Base-by-base conservation (phyloP, 2,888 invertebrate genomes). In the Drepanosiphum platanoidis region DNA sequence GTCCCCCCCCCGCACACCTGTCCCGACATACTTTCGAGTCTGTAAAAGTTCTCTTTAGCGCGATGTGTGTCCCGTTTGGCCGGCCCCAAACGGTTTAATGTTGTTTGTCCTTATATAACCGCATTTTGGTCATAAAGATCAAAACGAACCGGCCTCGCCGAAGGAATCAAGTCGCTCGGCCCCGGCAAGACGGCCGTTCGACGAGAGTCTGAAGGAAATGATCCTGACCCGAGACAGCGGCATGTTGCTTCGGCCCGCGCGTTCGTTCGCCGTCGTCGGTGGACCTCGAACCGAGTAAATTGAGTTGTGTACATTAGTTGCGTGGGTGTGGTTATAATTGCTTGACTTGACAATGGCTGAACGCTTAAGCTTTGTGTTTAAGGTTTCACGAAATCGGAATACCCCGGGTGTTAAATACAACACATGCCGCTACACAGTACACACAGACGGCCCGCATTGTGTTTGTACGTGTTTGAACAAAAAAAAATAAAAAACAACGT, bases 141-240 rank as follows among this genome's bases (percentile, higher is more conserved):
- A 34, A 30, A 71, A 58, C 30, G 58, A 32, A 58, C 22, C 1
- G 68, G 34, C 11, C 3, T 27, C 30, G 22, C 27, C 32, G 52
- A n/a, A 22, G 2, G n/a, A 34, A 4, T 80, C 64, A 52, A 52
- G 68, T 22, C 34, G 15, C n/a, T 39, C 7, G 72, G 30, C n/a
- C 22, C 15, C 36, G n/a, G 32, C 46, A 32, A 15, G 58, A 71
- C 46, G n/a, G 64, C 58, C 22, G 66, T 75, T 27, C 66, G 75
- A 84, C 52, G 34, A 30, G 64, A 39, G 75, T 64, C 39, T 75
- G 46, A 52, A 36, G 52, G 83, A 84, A 68, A 84, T 84, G 83
- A 13, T 84, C 22, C 27, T 75, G 74, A 75, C 66, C 3, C 74
- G 83, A n/a, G 83, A 84, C 83, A 84, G 83, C 11, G 83, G 83